These are phyloP conservation scores for Sebastes baramenuke DNA, from an alignment of 2,797 vertebrate species.

Conservation along the genomic window DNA sequence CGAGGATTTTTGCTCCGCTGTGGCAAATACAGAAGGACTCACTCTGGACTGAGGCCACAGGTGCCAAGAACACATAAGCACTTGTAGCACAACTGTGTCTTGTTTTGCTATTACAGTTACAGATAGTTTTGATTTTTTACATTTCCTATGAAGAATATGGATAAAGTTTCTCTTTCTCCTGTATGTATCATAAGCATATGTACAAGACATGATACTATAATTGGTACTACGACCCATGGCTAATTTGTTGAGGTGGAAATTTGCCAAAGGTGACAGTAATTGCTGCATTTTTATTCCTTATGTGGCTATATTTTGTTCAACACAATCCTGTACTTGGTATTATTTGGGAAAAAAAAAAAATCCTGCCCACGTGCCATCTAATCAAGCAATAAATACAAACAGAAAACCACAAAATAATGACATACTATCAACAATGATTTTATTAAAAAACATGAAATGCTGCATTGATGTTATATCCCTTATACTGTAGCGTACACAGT, in stretches of 20 bases:
- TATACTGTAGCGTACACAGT: conserved; percentile 55
- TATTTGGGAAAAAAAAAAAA: conserved; percentile 54
- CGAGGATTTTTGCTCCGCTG: conserved; percentile 60
- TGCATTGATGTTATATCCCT: conserved; percentile 78
- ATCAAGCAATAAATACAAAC: conserved; percentile 85
- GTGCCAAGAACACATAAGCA: conserved; percentile 80
- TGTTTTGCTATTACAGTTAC: conserved; percentile 75
- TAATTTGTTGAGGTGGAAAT: conserved; percentile 69
- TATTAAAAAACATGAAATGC: conserved; percentile 70
- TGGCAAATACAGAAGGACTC: conserved; percentile 69
- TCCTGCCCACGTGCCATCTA: conserved; percentile 81
- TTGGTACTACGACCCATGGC: conserved; percentile 50
- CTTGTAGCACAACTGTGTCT: conserved; percentile 83
- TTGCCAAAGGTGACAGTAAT: conserved; percentile 79
- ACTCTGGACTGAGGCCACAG: conserved; percentile 77
- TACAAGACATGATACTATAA: conserved; percentile 57
- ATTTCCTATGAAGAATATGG: conserved; percentile 66
- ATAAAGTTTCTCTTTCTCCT: conserved; percentile 54
- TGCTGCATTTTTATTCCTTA: conserved; percentile 67
- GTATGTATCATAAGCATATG: conserved; percentile 71
- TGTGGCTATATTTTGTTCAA: conserved; percentile 56
- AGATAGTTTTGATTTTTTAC: conserved; percentile 64
- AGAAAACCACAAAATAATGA: conserved; percentile 51
- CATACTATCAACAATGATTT: conserved; percentile 51
- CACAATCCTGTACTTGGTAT: conserved; percentile 59